Evolutionary conservation across 2,113 vertebrate species (phyloP), one percentile per base, ranked within the genome.

Genomic region (Miniopterus natalensis): DNA sequence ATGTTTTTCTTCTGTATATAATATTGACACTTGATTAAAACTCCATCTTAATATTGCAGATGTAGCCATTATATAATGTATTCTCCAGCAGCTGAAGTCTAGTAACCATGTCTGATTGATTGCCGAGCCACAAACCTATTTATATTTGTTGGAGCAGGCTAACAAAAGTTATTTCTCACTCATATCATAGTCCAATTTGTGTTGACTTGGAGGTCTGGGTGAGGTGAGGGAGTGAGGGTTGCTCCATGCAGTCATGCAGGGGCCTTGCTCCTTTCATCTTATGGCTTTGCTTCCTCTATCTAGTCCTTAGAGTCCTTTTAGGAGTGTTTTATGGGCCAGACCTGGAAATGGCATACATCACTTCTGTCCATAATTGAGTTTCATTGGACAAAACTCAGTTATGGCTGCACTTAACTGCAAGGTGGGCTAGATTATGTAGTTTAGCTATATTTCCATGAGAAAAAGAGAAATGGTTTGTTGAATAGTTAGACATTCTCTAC

Each of bases 131-230:
- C 29, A 57, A 10, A 78, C 20, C 20, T 92, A 0, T 85, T 88
- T 95, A 42, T 73, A 2, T 87, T 86, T 71, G 31, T 57, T 94
- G 42, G 57, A 92, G 9, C 79, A 89, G 57, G n/a, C 25, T 66
- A 88, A 78, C 12, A 70, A 23, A 51, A 84, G 53, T 95, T 92
- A 65, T 81, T 75, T 91, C 59, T 88, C 23, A 70, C 31, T 65
- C 42, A 84, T 40, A 21, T 71, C 31, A 6, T 40, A 42, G 31
- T 90, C 49, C 8, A 23, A 1, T 81, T 71, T 85, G 25, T 49
- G n/a, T 66, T 81, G 68, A 6, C 68, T 45, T 36, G 40, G 66
- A 45, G 40, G 47, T 80, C 59, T 71, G 61, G 15, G 18, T 81
- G 49, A n/a, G 31, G 23, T 59, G 7, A 86, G 51, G 27, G 23